Conservation (phyloP, 2,113 vertebrate genomes). For the Heliornis fulica region DNA sequence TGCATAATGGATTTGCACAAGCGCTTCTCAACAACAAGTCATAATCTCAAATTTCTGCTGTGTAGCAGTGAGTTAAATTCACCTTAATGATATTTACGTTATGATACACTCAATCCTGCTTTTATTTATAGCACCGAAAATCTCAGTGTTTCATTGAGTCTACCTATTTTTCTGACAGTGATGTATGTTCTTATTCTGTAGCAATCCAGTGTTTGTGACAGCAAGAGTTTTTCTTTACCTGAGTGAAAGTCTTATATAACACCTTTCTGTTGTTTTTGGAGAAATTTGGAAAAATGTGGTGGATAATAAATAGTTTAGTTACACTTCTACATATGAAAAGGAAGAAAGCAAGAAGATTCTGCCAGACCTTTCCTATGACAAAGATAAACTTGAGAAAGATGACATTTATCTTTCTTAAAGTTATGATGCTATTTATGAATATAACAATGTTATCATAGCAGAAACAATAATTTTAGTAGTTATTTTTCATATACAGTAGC, state of each 20-base stretch:
- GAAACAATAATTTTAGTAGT: not conserved
- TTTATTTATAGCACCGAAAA: not conserved
- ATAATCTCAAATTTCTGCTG: not conserved
- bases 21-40: not conserved
- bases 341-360: not conserved
- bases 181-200: not conserved
- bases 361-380: not conserved
- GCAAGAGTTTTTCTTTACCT: not conserved
- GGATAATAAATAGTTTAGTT: not conserved
- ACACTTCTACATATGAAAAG: not conserved
- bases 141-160: not conserved
- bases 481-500: not conserved
- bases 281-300: not conserved
- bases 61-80: not conserved
- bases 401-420: not conserved
- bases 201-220: not conserved
- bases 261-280: not conserved
- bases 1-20: not conserved
- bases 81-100: not conserved
- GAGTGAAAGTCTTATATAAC: not conserved
- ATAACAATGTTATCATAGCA: not conserved
- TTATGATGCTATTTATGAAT: not conserved
- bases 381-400: not conserved
- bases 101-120: not conserved
- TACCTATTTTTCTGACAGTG: not conserved